A percentile compares a stretch with the other conserved stretches of the same genome.
Evolutionary conservation across 2,113 vertebrate species (phyloP).

Genomic region (Heterochromis multidens): DNA sequence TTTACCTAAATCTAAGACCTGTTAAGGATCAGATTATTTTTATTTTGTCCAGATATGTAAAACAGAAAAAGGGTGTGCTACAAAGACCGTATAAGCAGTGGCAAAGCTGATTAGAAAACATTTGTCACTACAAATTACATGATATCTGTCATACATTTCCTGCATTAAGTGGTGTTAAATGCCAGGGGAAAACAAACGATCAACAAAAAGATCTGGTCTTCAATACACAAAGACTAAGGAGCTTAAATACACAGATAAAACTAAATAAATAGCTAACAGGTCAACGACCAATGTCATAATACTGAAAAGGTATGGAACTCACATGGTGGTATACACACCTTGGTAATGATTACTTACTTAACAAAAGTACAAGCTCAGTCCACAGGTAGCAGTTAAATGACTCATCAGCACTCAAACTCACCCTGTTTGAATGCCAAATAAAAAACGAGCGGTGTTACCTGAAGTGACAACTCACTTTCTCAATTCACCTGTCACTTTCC

Average conservation of each 20-base stretch:
- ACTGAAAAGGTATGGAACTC: not conserved
- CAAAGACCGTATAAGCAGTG: too few species aligned
- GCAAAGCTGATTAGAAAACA: not conserved
- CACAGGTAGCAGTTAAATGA: not conserved
- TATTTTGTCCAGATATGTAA: not conserved
- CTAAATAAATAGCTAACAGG: not conserved
- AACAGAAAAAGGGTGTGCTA: not conserved
- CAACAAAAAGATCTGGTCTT: not conserved
- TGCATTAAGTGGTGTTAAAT: not conserved
- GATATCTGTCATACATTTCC: not conserved
- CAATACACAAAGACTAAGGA: not conserved
- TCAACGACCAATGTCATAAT: not conserved
- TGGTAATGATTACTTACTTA: not conserved
- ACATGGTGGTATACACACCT: not conserved
- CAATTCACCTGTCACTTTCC: not conserved
- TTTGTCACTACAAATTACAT: not conserved
- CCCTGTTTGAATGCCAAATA: not conserved
- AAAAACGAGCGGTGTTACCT: not conserved
- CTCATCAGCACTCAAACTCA: not conserved
- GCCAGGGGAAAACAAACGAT: fast-evolving
- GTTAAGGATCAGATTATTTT: not conserved
- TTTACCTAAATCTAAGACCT: not conserved
- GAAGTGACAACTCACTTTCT: not conserved
- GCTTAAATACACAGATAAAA: not conserved
- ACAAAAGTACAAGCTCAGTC: not conserved